Base-by-base conservation (phyloP, 2,113 vertebrate species). In the Clarias magur region DNA sequence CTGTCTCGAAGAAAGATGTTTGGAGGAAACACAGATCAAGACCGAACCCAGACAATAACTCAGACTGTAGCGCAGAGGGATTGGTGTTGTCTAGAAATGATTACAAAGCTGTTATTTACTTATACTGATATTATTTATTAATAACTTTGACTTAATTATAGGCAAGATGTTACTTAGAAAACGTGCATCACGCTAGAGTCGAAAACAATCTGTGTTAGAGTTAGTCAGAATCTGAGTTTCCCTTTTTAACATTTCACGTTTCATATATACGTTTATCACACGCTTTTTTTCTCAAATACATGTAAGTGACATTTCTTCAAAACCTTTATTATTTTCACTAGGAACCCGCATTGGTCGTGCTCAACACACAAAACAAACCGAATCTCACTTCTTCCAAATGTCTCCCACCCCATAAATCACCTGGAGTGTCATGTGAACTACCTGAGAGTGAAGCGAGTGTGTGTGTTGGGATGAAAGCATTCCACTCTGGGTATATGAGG, bases 1-100 rank as follows among this genome's bases (percentile, higher is more conserved):
- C 13, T 4, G 56, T 34, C 6, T 42, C 17, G 60, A 65, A 12
- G 10, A 87, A 73, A 81, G 70, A 91, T 81, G 54, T 79, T 86
- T 80, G 34, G 21, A 81, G 59, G 85, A 84, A 79, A 65, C 25
- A 25, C 25, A 42, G 62, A 42, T 30, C 30, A 23, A 42, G 79
- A 60, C 34, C 30, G 25, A 62, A 25, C 54, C 10, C 1, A 48
- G n/a, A 3, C 6, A 57, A 19, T 57, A 57, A 57, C 19, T n/a
- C 10, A 25, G 48, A 57, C 53, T 27, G 11, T 17, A 17, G 3
- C 13, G 11, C 48, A 23, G 48, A 48, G 23, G 42, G 25, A 1
- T 57, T 19, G 8, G 12, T 80, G 9, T 21, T 3, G 25, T 76
- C 15, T 21, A 60, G 15, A 19, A 19, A 34, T 59, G 1, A 34